Evolutionary conservation across 2,113 vertebrate species (phyloP), one percentile per base, ranked within the genome.

Genomic region (Rhegmatorhina hoffmannsi): DNA sequence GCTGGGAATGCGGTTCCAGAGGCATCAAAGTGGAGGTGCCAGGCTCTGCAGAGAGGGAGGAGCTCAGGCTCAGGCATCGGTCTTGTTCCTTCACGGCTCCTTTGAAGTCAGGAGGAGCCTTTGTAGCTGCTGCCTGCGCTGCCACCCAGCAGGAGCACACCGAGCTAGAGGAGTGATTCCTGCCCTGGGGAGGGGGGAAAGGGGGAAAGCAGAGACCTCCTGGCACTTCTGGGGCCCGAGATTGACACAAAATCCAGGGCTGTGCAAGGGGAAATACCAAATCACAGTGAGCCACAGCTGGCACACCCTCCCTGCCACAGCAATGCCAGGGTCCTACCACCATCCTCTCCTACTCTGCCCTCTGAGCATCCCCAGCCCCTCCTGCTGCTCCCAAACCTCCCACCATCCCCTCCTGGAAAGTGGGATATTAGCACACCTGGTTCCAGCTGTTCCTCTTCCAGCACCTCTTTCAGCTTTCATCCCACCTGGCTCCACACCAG

Each of bases 21-120:
- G 43, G 12, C 29, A 17, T 1, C 47, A 11, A 10, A 9, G 74
- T 0, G 5, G 15, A 19, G 0, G 31, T 0, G 0, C 14, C 1
- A 16, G 34, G 59, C 55, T 68, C 47, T n/a, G 78, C 58, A 25
- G 50, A 11, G 60, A 21, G 28, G 28, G 16, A 13, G 1, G 4
- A 2, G 13, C 2, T 26, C 18, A 13, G 15, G 36, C 36, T 36
- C 43, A 13, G 7, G 0, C 16, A 25, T 1, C 0, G 3, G n/a
- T 44, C 55, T 66, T 1, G 0, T 31, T 67, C 50, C 55, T 26
- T 17, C 15, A 9, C 11, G 3, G 8, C 43, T n/a, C 18, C 60
- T 24, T 17, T 64, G 69, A 69, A 52, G 75, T 12, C 31, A 36
- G 76, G 43, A 60, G 38, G 28, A 83, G 53, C 52, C 38, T 31